phyloP scores from a whole-genome alignment of 2,797 vertebrate species.

The Microtus californicus region DNA sequence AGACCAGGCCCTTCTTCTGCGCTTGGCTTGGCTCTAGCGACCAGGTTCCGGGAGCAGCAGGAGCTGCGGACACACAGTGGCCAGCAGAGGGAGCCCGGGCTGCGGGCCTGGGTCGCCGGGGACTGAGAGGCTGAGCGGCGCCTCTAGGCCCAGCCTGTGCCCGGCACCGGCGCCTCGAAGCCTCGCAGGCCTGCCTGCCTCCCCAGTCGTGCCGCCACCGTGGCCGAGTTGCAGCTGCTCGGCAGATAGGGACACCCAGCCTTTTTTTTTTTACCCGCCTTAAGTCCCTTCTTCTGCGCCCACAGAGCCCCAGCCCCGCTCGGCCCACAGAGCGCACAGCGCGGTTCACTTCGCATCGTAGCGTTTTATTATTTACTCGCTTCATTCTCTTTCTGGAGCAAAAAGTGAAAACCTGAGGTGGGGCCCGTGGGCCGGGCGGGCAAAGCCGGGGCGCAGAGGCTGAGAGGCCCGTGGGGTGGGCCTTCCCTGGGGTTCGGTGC shows the following conservation, averaged over 20 bases:
- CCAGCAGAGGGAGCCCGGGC: conserved; percentile 81
- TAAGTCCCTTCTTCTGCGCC: neutral
- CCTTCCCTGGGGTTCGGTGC: neutral
- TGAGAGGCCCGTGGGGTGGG: conserved; percentile 46
- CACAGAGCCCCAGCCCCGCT: conserved; percentile 66
- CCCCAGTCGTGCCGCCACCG: neutral
- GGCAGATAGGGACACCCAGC: conserved; percentile 22
- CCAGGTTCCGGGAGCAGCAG: neutral
- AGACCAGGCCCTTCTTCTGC: neutral
- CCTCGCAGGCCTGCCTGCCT: neutral
- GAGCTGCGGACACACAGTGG: neutral
- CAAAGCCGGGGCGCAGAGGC: conserved; percentile 61
- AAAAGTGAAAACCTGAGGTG: conserved; percentile 96
- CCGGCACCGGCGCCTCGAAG: neutral
- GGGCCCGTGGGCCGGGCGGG: conserved; percentile 69
- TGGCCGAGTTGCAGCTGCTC: conserved; percentile 29
- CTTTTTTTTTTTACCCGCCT: neutral
- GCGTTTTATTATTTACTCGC: conserved; percentile 87
- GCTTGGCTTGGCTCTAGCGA: neutral
- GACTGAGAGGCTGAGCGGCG: conserved; percentile 90
- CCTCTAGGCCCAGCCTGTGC: conserved; percentile 72
- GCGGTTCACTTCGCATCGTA: conserved; percentile 74
- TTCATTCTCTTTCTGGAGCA: conserved; percentile 90
- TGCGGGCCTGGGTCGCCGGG: conserved; percentile 45
- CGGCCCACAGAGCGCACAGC: conserved; percentile 68